These are phyloP conservation scores for Drosophila nigrodunni DNA, from an alignment of 1,140 invertebrate species.

Conservation along the genomic window DNA sequence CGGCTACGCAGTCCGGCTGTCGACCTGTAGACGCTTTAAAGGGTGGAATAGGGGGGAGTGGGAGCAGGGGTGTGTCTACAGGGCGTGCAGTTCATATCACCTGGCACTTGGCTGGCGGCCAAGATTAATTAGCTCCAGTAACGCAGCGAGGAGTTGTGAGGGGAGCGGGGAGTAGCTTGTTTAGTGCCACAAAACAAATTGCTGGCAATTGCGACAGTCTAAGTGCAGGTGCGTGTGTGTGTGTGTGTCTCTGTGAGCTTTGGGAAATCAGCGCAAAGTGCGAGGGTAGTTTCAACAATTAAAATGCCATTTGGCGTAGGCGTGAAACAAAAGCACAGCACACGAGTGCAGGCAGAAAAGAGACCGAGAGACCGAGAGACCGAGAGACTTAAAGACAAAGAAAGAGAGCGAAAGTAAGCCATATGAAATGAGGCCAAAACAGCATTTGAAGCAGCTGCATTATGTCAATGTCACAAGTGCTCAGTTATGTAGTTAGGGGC, in stretches of 20 bases:
- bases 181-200: conserved; percentile 75
- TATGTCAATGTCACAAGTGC: conserved; percentile 47
- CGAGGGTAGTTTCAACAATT: conserved; percentile 48
- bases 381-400: not conserved
- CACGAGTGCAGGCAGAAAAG: conserved; percentile 1
- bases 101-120: conserved; percentile 50
- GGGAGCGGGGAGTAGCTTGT: conserved; percentile 38
- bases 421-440: conserved; percentile 26
- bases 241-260: conserved; percentile 38
- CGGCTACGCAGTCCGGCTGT: conserved; percentile 30
- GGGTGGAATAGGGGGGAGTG: not conserved
- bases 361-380: not conserved
- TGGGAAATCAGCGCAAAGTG: conserved; percentile 76
- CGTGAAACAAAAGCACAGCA: conserved; percentile 19
- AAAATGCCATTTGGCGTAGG: conserved; percentile 47
- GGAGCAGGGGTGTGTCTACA: conserved; percentile 22
- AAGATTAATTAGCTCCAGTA: conserved; percentile 79
- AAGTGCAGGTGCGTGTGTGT: conserved; percentile 1
- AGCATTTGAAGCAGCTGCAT: conserved; percentile 13
- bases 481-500: not conserved
- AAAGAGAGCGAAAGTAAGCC: not conserved
- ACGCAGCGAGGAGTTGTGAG: conserved; percentile 41
- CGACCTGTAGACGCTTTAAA: not conserved
- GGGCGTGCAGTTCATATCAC: conserved; percentile 70
- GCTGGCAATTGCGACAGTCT: conserved; percentile 63